phyloP scores from a whole-genome alignment of 1,140 invertebrate genomes.

The Meteorus sp. region DNA sequence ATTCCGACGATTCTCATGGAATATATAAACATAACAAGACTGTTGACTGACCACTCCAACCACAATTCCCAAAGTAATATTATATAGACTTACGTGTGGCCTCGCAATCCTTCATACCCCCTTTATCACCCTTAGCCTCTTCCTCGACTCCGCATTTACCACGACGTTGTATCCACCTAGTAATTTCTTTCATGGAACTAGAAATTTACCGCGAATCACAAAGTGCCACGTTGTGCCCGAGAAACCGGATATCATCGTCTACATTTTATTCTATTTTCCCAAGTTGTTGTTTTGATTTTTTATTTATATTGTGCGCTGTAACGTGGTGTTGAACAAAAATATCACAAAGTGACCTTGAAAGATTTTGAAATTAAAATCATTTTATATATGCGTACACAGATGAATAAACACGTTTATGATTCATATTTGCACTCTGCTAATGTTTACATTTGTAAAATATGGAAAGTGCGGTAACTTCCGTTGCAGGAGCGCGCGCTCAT shows the following conservation, averaged over 20 bases:
- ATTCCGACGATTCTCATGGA: neutral
- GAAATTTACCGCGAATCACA: constrained; percentile 42
- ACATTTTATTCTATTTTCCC: constrained; percentile 21
- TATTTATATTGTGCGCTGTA: neutral
- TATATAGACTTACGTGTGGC: constrained; percentile 17
- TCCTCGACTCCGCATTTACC: constrained; percentile 17
- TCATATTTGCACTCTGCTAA: too few relatives aligned
- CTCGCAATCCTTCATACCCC: constrained; percentile 10
- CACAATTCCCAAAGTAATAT: constrained; percentile 29
- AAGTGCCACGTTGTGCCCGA: constrained; percentile 31
- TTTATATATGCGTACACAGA: neutral
- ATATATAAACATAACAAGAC: constrained; percentile 25
- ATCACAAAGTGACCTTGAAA: neutral
- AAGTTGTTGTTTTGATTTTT: neutral
- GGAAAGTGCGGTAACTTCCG: neutral
- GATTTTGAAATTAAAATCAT: neutral
- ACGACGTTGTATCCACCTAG: constrained; percentile 27
- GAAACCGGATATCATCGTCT: constrained; percentile 24
- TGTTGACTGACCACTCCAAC: constrained; percentile 24
- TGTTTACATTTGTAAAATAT: too few relatives aligned
- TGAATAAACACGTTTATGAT: too few relatives aligned
- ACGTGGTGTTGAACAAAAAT: too few relatives aligned
- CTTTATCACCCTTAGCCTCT: constrained; percentile 13
- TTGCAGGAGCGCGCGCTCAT: too few relatives aligned
- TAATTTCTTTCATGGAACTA: constrained; percentile 41